Base-by-base conservation (phyloP, 2,113 vertebrate genomes). In the Tautogolabrus adspersus region DNA sequence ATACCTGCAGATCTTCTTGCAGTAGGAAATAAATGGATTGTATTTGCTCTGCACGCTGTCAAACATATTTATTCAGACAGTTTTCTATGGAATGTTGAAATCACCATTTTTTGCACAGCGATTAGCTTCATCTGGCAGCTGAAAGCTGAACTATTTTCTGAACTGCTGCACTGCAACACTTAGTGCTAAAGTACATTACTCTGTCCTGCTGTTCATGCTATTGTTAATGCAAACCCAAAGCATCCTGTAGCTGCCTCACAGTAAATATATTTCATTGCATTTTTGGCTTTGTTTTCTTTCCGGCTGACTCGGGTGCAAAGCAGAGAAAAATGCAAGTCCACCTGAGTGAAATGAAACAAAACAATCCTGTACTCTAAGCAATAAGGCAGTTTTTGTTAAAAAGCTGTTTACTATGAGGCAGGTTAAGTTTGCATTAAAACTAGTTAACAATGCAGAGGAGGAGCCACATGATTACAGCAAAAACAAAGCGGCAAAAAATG, bases 21-120 rank as follows among this genome's bases (percentile, higher is more conserved):
- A 21, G 57, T 54, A 1, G 57, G 49, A 44, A 57, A 52, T 40
- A 40, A 26, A 65, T 0, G 37, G 21, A 13, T 47, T 51, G 40
- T 10, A 60, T 56, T 62, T 40, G 57, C 34, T 4, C 21, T 42
- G 6, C 15, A 62, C 12, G n/a, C 55, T 19, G 22, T 46, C 11
- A 60, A 69, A 68, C 46, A 58, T n/a, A 51, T 47, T 60, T 61
- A n/a, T 38, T 72, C 22, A 60, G 38, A 62, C 57, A 47, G 55
- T 34, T 71, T 71, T 6, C 21, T 26, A 7, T 63, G 86, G 82
- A 90, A 92, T 86, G 84, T 84, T 49, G 7, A 66, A 47, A 63
- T 16, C 2, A 5, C 7, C 5, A 6, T 10, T 26, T 40, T 68
- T 37, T 26, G 19, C 42, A 12, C 23, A 10, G 37, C 30, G 19